These are phyloP conservation scores for Fulica atra DNA, from an alignment of 2,113 vertebrate genomes.

Conservation along the genomic window DNA sequence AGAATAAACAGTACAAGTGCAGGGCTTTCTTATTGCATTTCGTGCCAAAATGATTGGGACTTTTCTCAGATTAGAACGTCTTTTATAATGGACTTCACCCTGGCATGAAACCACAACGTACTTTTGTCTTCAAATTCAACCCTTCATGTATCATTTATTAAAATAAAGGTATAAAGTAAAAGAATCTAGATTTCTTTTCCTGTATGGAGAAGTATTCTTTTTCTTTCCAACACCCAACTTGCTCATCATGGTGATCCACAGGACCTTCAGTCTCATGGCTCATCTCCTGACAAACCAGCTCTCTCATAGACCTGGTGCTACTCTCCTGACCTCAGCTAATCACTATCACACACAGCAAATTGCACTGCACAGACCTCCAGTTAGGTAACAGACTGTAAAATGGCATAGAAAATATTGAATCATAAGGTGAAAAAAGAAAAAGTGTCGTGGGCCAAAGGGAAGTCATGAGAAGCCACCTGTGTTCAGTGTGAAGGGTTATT, in stretches of 20 bases:
- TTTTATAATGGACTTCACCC: not conserved
- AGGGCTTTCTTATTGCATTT: not conserved
- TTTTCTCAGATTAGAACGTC: not conserved
- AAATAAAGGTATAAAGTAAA: not conserved
- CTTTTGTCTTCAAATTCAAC: not conserved
- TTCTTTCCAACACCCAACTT: not conserved
- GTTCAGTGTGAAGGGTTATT: not conserved
- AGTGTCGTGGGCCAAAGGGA: not conserved
- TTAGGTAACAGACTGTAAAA: not conserved
- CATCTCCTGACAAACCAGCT: not conserved
- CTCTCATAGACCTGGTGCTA: not conserved
- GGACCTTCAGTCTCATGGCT: not conserved
- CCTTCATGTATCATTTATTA: not conserved
- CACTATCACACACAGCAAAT: not conserved
- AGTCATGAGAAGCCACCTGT: not conserved
- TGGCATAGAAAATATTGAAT: not conserved
- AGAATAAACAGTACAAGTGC: not conserved
- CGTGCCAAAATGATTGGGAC: not conserved
- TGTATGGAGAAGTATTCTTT: not conserved
- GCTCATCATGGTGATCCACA: not conserved
- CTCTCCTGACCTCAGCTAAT: not conserved
- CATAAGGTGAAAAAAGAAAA: not conserved
- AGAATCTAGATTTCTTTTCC: not conserved
- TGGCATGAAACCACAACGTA: not conserved
- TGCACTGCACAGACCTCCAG: not conserved